Conservation (phyloP, 1,140 invertebrate species). For the Phortica variegata region DNA sequence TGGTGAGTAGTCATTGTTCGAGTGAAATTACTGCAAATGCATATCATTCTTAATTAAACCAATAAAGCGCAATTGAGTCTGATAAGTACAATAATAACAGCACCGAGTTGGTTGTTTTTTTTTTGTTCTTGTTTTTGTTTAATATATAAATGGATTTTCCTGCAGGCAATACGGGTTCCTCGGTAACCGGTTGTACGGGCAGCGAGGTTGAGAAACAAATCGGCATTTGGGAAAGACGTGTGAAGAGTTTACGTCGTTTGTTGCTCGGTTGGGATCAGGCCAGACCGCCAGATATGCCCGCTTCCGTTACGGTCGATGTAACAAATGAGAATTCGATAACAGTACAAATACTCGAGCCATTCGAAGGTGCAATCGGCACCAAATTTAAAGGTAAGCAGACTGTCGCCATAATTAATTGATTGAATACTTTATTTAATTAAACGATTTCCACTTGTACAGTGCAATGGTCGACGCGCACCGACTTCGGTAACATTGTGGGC, state of each 20-base stretch:
- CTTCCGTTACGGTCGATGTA: constrained; percentile 77
- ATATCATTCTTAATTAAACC: constrained; percentile 6
- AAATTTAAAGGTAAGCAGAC: constrained; percentile 78
- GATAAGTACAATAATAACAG: neutral
- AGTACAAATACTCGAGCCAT: constrained; percentile 62
- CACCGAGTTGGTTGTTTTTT: neutral
- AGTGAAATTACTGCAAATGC: neutral
- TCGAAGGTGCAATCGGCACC: constrained; percentile 73
- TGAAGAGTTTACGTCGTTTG: constrained; percentile 71
- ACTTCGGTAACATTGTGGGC: constrained; percentile 77
- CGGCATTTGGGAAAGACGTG: constrained; percentile 81
- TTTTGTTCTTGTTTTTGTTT: neutral
- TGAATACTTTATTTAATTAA: constrained; percentile 4
- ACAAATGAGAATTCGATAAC: constrained; percentile 76
- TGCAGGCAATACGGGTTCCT: constrained; percentile 53
- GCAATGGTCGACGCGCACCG: constrained; percentile 82
- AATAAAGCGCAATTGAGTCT: neutral
- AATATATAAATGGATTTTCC: neutral
- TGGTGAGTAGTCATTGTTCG: constrained; percentile 29
- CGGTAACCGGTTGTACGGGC: constrained; percentile 67
- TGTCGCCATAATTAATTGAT: constrained; percentile 6
- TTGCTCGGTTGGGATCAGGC: constrained; percentile 65
- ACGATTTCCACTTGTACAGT: constrained; percentile 59
- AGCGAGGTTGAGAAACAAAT: constrained; percentile 81
- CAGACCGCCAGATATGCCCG: constrained; percentile 78